These are phyloP conservation scores for Brachyistius frenatus DNA, from an alignment of 2,113 vertebrate genomes.

Conservation along the genomic window DNA sequence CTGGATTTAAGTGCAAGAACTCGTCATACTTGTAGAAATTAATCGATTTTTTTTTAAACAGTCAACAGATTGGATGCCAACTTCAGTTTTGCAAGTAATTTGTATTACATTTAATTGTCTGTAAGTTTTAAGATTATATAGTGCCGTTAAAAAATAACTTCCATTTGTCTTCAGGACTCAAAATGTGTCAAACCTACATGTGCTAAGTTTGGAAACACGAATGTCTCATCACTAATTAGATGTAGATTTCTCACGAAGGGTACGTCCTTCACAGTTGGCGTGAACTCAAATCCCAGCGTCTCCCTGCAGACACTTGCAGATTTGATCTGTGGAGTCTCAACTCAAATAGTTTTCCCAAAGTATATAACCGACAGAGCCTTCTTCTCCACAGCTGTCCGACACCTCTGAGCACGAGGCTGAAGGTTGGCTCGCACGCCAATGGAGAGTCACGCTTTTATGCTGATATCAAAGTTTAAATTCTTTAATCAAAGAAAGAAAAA, in stretches of 20 bases:
- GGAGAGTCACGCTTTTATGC: no score
- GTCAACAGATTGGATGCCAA: no score
- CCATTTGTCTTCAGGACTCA: background rate
- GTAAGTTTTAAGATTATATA: no score
- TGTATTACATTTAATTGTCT: no score
- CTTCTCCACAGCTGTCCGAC: conserved; percentile 21
- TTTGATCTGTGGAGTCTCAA: background rate
- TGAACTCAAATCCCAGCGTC: background rate
- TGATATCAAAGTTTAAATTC: no score
- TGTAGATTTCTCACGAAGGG: background rate
- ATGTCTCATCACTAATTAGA: conserved; percentile 1
- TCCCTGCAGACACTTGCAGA: background rate
- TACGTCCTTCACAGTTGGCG: background rate
- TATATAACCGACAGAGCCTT: background rate
- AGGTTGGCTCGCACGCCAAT: no score
- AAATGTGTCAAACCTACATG: no score
- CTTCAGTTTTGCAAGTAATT: no score
- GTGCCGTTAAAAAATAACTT: background rate
- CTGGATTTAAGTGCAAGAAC: no score
- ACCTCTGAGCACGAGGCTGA: background rate
- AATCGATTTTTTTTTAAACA: no score
- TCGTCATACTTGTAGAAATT: no score
- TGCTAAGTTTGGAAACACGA: background rate
- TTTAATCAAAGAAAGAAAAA: no score
- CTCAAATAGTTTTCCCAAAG: background rate